Conservation (phyloP, 2,113 vertebrate species). For the Cyprinodon tularosa region DNA sequence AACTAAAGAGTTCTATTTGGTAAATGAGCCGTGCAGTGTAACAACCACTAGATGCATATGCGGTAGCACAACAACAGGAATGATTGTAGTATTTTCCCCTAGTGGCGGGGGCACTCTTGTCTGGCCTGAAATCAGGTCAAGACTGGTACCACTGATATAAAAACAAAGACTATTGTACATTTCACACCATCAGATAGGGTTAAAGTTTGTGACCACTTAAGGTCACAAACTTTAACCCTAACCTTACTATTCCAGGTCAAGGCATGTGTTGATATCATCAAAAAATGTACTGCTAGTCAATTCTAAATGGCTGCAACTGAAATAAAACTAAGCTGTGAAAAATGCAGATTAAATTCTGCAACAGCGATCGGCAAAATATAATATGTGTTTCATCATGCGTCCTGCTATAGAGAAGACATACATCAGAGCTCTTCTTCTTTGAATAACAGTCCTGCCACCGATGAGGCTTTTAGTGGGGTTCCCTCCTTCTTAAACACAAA, state of each 20-base stretch:
- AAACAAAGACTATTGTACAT: constrained; percentile 11
- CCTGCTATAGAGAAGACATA: constrained; percentile 1
- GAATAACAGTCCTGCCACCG: background rate
- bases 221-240: background rate
- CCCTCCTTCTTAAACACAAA: constrained; percentile 18
- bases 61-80: constrained; percentile 43
- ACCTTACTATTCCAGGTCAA: background rate
- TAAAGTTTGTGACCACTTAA: no score
- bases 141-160: constrained; percentile 36
- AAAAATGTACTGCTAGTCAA: background rate
- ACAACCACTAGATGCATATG: constrained; percentile 66
- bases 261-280: background rate
- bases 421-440: constrained; percentile 18
- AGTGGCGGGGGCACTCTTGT: constrained; percentile 34
- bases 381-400: background rate
- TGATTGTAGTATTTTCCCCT: constrained; percentile 37
- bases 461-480: constrained; percentile 32
- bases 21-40: constrained; percentile 60
- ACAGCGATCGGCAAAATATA: constrained; percentile 2
- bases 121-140: constrained; percentile 38
- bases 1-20: constrained; percentile 42
- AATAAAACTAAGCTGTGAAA: constrained; percentile 9
- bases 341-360: constrained; percentile 28
- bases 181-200: constrained; percentile 27
- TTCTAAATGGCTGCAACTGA: background rate